Base-by-base conservation (phyloP, 2,888 invertebrate species). In the Neuroscelio doddi region DNA sequence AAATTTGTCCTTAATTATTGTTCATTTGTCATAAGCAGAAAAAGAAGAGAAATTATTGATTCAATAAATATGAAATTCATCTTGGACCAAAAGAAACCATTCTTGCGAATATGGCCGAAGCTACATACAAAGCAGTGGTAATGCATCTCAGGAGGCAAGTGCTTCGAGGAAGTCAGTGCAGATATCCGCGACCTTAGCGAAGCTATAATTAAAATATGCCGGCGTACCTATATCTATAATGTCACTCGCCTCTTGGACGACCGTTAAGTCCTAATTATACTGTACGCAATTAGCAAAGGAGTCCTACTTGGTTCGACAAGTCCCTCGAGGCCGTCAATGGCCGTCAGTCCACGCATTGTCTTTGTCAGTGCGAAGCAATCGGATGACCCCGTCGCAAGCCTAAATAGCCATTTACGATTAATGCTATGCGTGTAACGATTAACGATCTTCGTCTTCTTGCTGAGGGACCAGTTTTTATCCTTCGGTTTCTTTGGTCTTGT, bases 371-470 rank as follows among this genome's bases (percentile, higher is more conserved):
- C 1, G 9, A 3, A 39, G n/a, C 21, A 21, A 9, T 26, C n/a
- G 16, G 16, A n/a, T n/a, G n/a, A n/a, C n/a, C n/a, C n/a, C n/a
- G n/a, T n/a, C 12, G 30, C 30, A 17, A 41, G 36, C 32, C 34
- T 38, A 45, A 56, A 56, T 15, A 49, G 34, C 14, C 56, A 45
- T 51, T 50, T 24, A 15, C 42, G 50, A 58, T 51, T 58, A 58
- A 58, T 58, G 38, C 50, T 51, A 45, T 50, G 50, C 58, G 58
- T 51, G 58, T 45, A 51, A 32, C 44, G 50, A 58, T 51, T 58
- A 26, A 27, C 58, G 44, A 45, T 45, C 50, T 26, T 16, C 32
- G 29, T 36, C 50, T 52, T 51, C 29, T 59, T 24, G 32, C 39
- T n/a, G 4, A 9, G 42, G 14, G 57, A 57, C 57, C 36, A 44